phyloP scores from a whole-genome alignment of 2,113 vertebrate genomes.

The Theristicus caerulescens region DNA sequence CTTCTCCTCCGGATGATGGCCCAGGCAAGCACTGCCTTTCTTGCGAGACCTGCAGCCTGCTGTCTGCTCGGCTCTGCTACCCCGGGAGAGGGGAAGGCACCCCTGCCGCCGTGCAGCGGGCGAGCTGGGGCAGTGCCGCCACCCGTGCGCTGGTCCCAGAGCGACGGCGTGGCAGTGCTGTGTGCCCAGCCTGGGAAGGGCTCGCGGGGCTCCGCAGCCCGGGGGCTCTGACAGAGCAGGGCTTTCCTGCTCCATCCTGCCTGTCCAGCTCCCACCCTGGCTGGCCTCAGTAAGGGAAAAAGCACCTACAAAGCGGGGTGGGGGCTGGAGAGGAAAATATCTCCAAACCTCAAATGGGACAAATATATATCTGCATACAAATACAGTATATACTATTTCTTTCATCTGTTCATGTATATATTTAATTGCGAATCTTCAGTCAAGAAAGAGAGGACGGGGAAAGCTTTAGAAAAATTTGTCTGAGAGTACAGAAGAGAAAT shows the following conservation, averaged over 20 bases:
- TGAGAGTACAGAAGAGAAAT: background rate
- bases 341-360: background rate
- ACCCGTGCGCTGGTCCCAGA: accelerated
- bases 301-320: background rate
- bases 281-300: background rate
- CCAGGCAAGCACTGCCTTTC: background rate
- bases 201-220: accelerated
- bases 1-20: background rate
- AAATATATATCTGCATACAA: accelerated
- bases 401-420: background rate
- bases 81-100: too few species aligned
- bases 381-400: background rate
- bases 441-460: background rate
- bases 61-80: too few species aligned
- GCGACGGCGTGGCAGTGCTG: accelerated
- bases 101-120: background rate
- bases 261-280: background rate
- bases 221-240: background rate
- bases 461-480: background rate
- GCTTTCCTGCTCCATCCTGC: background rate
- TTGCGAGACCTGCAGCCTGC: background rate
- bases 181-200: background rate
- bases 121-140: background rate
- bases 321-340: background rate
- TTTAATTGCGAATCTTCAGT: background rate